Evolutionary conservation across 2,113 vertebrate genomes (phyloP), one percentile per base, ranked within the genome.

Genomic region (Chionomys nivalis): DNA sequence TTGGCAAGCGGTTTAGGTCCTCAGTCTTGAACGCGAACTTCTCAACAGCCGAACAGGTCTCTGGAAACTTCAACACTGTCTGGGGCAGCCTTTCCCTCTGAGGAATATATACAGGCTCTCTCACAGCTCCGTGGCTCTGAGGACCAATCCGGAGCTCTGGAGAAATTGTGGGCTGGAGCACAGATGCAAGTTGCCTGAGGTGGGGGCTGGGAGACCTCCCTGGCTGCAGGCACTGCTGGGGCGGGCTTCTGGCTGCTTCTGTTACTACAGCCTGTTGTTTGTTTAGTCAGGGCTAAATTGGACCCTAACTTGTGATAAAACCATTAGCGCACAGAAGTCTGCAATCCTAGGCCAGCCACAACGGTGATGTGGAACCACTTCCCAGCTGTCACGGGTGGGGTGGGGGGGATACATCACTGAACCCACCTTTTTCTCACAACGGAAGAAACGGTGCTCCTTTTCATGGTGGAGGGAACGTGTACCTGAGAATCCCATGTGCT

Each of bases 51-150:
- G 89, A 89, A 17, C 0, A 3, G 9, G 65, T 88, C 91, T 95
- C 58, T n/a, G 92, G 52, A 83, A 95, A 88, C 89, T 94, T 91
- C 70, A 28, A 28, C 16, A 88, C 49, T 42, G 65, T 87, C 93
- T 78, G 55, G 79, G 44, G 19, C 17, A 47, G 70, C 33, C 93
- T 79, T 77, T 90, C 66, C 87, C 44, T 76, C 89, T 24, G 92
- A 75, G 65, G 44, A 82, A 55, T 96, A 95, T 97, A 97, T 97
- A 96, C 72, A 92, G 93, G 55, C 90, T 90, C 93, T 91, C 44
- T 90, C 89, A 92, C 94, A 90, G 78, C 97, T 61, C 68, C 28
- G 72, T 47, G 16, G 13, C 61, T 42, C 70, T 31, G 7, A 11
- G n/a, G 77, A 42, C 97, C 97, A 97, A 97, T 97, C 96, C 66